Evolutionary conservation across 2,888 invertebrate species (phyloP).

Genomic region (Ectemnius cavifrons): DNA sequence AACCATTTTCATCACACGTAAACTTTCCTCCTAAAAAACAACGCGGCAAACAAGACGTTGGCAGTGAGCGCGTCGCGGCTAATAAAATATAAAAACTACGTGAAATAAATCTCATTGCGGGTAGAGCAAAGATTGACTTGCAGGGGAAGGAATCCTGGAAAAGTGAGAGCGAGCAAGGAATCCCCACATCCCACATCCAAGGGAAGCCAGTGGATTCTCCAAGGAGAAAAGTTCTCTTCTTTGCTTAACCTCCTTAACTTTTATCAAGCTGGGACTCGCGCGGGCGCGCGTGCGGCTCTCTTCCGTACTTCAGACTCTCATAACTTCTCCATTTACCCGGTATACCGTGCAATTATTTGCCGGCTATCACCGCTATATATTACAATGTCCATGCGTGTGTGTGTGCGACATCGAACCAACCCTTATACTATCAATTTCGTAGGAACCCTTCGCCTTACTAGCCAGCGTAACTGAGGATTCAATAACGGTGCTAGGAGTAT

Average conservation of each 20-base stretch:
- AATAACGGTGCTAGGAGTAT: conserved; percentile 42
- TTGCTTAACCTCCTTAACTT: conserved; percentile 54
- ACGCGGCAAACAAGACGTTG: conserved; percentile 10
- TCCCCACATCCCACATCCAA: conserved; percentile 3
- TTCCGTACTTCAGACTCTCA: conserved; percentile 42
- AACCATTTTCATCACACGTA: no score
- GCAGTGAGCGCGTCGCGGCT: background rate
- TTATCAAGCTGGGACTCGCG: conserved; percentile 33
- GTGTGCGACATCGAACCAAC: background rate
- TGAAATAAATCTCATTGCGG: conserved; percentile 33
- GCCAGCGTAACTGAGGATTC: conserved; percentile 28
- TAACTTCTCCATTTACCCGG: conserved; percentile 42
- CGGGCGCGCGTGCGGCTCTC: background rate
- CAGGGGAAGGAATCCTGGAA: background rate
- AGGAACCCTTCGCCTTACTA: background rate
- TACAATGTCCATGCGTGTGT: no score
- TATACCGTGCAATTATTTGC: conserved; percentile 44
- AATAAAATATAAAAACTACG: conserved; percentile 32
- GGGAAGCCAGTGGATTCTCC: conserved; percentile 26
- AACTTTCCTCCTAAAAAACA: conserved; percentile 1
- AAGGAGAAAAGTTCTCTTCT: conserved; percentile 48
- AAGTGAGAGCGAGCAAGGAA: background rate
- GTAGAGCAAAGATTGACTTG: background rate
- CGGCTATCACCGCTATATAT: background rate
- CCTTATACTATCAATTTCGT: conserved; percentile 37